Base-by-base conservation (phyloP, 2,888 invertebrate species). In the Tenthredo distinguenda region DNA sequence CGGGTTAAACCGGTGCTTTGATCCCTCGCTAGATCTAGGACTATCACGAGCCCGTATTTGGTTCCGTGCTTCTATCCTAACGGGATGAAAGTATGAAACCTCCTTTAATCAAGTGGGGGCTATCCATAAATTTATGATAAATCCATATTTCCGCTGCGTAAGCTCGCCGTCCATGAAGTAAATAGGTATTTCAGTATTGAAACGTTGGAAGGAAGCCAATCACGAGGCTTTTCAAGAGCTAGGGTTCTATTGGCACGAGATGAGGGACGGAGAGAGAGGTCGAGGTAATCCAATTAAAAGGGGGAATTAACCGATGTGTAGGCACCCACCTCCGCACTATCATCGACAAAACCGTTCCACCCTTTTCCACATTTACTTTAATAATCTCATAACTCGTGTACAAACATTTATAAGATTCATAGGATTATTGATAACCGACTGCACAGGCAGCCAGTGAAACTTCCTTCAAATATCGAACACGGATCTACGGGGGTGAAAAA, bases 121-220 rank as follows among this genome's bases (percentile, higher is more conserved):
- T 84, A 40, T 84, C 85, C 86, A 85, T 86, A 86, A 87, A 87
- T 87, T 87, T 87, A 87, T 88, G 86, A 86, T 86, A 85, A 88
- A 87, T 88, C 87, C 86, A 88, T 88, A 88, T 85, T 84, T 77
- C 87, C 85, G 87, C 87, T 87, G 87, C 86, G 81, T 86, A 86
- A 84, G 72, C 83, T 83, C 47, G 77, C 43, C 74, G 68, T 83
- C 83, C 47, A 40, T 21, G 26, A 18, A 62, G 62, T 62, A 62
- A 62, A 50, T 37, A 58, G 62, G 62, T 81, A 77, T 77, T 77
- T 55, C 77, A 77, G 31, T 31, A 34, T 68, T 65, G 47, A 83
- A 83, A 68, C 47, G 81, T 79, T 89, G 89, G 89, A 87, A 85
- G 58, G 43, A 72, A 87, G 88, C 89, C 89, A 89, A 87, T 88